These are phyloP conservation scores for Serripes groenlandicus DNA, from an alignment of 2,888 invertebrate species.

Conservation along the genomic window DNA sequence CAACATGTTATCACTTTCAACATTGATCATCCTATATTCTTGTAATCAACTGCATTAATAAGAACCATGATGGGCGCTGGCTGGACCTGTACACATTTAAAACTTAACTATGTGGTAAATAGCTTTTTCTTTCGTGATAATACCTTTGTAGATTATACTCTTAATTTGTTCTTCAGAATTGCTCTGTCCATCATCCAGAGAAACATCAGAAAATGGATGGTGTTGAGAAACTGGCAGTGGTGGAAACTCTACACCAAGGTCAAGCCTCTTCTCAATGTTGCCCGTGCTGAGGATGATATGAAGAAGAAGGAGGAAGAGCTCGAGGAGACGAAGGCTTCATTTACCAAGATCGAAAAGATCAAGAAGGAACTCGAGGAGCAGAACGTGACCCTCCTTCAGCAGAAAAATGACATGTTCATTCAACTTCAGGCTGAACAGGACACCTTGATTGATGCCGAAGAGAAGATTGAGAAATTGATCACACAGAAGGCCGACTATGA, in stretches of 20 bases:
- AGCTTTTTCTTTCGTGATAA: too few relatives aligned
- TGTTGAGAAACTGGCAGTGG: conserved; percentile 99
- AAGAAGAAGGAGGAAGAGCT: conserved; percentile 98
- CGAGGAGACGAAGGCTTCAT: conserved; percentile 96
- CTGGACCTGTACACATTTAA: too few relatives aligned
- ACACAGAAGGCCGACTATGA: conserved; percentile 99
- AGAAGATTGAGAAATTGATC: conserved; percentile 96
- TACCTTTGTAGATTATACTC: too few relatives aligned
- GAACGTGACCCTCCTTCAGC: conserved; percentile 96
- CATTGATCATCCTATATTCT: too few relatives aligned
- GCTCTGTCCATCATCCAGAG: conserved; percentile 99
- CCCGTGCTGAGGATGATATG: conserved; percentile 99
- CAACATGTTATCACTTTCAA: too few relatives aligned
- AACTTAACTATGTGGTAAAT: too few relatives aligned
- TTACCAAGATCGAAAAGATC: conserved; percentile 97
- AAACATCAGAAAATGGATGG: conserved; percentile 99
- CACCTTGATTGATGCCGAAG: conserved; percentile 95
- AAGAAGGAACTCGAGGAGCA: conserved; percentile 98
- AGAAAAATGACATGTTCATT: conserved; percentile 96
- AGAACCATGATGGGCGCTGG: too few relatives aligned
- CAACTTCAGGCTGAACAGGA: conserved; percentile 97
- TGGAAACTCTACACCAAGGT: conserved; percentile 97
- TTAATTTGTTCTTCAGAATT: conserved; percentile 88
- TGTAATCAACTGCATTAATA: too few relatives aligned
- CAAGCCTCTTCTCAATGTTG: conserved; percentile 97